These are phyloP conservation scores for Mugil cephalus DNA, from an alignment of 2,113 vertebrate species.

Conservation along the genomic window DNA sequence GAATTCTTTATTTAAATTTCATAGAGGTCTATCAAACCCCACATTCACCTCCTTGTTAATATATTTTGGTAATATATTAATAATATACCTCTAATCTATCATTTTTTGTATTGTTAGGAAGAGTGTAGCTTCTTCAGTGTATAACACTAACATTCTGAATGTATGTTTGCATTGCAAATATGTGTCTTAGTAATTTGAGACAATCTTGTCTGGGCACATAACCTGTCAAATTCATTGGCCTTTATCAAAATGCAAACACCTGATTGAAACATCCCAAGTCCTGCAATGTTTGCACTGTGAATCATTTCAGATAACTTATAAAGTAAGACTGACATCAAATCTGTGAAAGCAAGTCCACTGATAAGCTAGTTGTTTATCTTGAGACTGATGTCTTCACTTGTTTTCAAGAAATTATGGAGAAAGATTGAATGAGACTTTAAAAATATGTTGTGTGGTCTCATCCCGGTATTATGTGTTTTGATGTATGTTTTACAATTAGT, in stretches of 20 bases:
- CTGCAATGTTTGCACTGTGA: neutral
- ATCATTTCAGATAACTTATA: too few species aligned
- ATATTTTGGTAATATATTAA: neutral
- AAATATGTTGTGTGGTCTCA: neutral
- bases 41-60: neutral
- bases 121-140: neutral
- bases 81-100: neutral
- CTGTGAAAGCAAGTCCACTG: neutral
- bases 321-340: neutral
- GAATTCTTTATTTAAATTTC: too few species aligned
- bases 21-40: neutral
- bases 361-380: conserved; percentile 11
- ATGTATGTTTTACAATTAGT: too few species aligned
- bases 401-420: neutral
- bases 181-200: neutral
- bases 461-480: too few species aligned
- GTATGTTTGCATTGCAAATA: neutral
- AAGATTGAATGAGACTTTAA: neutral
- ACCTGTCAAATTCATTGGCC: neutral
- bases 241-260: neutral
- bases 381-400: neutral
- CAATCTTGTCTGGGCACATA: neutral
- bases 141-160: neutral
- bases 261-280: neutral
- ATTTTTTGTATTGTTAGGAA: neutral